Percentiles rank a stretch among this genome's conserved stretches.
Evolutionary conservation across 2,797 vertebrate genomes (phyloP).

Genomic region (Odontamblyopus lacepedii): DNA sequence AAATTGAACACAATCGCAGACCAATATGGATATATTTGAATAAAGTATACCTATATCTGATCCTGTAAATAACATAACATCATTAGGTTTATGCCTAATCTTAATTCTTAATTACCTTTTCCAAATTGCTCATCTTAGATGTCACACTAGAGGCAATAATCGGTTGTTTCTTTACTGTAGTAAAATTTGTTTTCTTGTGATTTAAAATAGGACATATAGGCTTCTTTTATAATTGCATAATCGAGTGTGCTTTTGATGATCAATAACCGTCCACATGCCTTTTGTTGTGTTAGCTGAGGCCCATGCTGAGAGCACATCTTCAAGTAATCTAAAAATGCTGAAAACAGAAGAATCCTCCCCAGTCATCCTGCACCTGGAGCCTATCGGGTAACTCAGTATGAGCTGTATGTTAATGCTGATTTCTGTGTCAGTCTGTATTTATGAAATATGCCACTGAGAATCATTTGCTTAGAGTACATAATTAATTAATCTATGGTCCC

Average conservation of each 20-base stretch:
- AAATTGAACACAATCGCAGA: neutral
- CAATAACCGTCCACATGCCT: neutral
- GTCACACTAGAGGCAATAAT: too few relatives aligned
- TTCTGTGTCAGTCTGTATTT: neutral
- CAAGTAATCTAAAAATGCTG: conserved; percentile 84
- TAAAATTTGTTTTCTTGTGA: too few relatives aligned
- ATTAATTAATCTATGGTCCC: neutral
- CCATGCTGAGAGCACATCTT: conserved; percentile 84
- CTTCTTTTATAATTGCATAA: too few relatives aligned
- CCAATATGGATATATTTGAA: neutral
- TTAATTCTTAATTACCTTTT: neutral
- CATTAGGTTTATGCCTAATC: neutral
- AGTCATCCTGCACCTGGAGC: conserved; percentile 88
- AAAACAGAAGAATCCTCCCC: conserved; percentile 84
- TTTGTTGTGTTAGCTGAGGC: neutral
- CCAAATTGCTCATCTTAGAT: neutral
- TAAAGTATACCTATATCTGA: neutral
- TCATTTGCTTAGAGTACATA: neutral
- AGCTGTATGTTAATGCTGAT: neutral
- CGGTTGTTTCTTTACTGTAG: too few relatives aligned
- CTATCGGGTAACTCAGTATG: conserved; percentile 80
- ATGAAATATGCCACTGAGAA: neutral
- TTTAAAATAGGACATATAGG: too few relatives aligned
- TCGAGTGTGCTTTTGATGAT: too few relatives aligned
- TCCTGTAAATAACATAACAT: too few relatives aligned